Evolutionary conservation across 2,113 vertebrate genomes (phyloP), one percentile per base, ranked within the genome.

Genomic region (Cettia cetti): DNA sequence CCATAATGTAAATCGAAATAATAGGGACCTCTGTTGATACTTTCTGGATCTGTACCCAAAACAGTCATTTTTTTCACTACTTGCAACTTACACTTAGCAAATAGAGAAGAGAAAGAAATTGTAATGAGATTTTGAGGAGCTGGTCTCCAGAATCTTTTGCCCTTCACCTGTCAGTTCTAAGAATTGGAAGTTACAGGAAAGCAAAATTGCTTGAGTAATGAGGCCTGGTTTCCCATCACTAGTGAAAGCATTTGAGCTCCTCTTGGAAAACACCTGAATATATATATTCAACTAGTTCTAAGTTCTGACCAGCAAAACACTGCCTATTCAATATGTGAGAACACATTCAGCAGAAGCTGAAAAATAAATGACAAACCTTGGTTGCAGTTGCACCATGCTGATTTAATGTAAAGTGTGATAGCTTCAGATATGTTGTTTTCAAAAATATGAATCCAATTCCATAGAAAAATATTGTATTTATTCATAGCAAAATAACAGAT

Each of bases 321-420:
- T 57, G 10, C 15, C 21, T 76, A 12, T 85, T 87, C 53, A 94
- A 57, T 45, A 49, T 61, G 11, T 60, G 35, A 57, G 20, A 35
- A 71, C 5, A 3, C 22, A 74, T 83, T 84, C 71, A 92, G 28
- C 28, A 86, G 30, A 83, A 79, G 17, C 17, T 79, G 50, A 80
- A 90, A 96, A 91, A 72, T 71, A 93, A 92, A 93, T 79, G 15
- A n/a, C 33, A 83, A 79, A 75, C 79, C 40, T 61, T 88, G 21
- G 69, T 33, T 95, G 65, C 49, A 70, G 21, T 72, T 85, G 57
- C 3, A 1, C 53, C 40, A 61, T 64, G 30, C n/a, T 80, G 54
- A 92, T 95, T 93, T 90, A 86, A 94, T 94, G 64, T 53, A n/a
- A 76, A 94, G 23, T 59, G 22, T 45, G 64, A 78, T 91, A 56